phyloP scores from a whole-genome alignment of 2,797 vertebrate genomes.

The Sparus aurata region DNA sequence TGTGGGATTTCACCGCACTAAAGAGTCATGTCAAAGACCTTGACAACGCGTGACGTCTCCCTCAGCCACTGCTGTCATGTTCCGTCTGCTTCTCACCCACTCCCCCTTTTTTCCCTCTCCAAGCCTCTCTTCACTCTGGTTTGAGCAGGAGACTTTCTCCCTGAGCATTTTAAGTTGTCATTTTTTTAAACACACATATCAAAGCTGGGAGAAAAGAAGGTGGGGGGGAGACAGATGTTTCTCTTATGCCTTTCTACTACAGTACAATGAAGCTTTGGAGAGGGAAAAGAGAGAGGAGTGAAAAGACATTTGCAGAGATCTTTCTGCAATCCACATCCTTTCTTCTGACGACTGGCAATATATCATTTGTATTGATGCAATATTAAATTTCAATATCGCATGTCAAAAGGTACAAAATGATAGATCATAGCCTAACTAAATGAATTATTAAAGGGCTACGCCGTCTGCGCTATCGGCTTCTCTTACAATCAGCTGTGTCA shows the following conservation, averaged over 20 bases:
- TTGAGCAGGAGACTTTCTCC: conserved; percentile 73
- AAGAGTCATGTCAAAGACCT: conserved; percentile 81
- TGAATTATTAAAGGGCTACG: conserved; percentile 89
- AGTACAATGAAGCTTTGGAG: conserved; percentile 81
- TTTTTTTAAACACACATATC: conserved; percentile 88
- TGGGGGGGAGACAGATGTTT: conserved; percentile 69
- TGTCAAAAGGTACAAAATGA: conserved; percentile 93
- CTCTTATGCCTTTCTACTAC: conserved; percentile 78
- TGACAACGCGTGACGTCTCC: conserved; percentile 75
- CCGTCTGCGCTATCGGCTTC: conserved; percentile 84
- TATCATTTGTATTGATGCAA: conserved; percentile 91
- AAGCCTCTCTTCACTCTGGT: conserved; percentile 65
- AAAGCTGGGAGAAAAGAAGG: conserved; percentile 67
- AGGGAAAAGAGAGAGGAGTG: conserved; percentile 49
- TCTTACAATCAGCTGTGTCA: conserved; percentile 87
- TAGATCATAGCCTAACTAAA: conserved; percentile 90
- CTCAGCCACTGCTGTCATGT: conserved; percentile 81
- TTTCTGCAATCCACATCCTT: conserved; percentile 83
- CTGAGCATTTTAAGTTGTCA: conserved; percentile 81
- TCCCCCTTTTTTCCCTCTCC: conserved; percentile 8
- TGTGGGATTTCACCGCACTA: conserved; percentile 74
- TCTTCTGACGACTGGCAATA: conserved; percentile 84
- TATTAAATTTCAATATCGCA: conserved; percentile 91
- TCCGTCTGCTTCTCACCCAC: conserved; percentile 59
- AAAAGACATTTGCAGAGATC: conserved; percentile 80